phyloP scores from a whole-genome alignment of 2,888 invertebrate species.

The Rutpela maculata region DNA sequence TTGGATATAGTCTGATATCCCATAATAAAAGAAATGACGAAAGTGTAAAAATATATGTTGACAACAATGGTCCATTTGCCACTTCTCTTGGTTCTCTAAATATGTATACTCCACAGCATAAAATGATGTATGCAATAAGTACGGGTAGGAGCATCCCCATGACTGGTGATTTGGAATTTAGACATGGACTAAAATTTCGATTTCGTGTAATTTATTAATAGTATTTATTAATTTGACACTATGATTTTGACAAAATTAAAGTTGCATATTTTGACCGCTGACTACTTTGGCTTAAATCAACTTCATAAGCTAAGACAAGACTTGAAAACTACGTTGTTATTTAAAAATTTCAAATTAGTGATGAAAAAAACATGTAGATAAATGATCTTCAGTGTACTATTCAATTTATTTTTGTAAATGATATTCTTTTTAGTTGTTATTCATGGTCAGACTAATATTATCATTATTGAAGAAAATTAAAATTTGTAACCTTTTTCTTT shows the following conservation, averaged over 20 bases:
- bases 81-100: conserved; percentile 62
- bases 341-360: no score
- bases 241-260: conserved; percentile 29
- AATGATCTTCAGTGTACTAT: no score
- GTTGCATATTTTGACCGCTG: conserved; percentile 13
- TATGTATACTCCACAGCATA: conserved; percentile 64
- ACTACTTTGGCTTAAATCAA: conserved; percentile 10
- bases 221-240: conserved; percentile 19
- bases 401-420: no score
- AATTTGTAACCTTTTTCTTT: no score
- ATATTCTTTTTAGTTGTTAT: no score
- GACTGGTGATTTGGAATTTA: conserved; percentile 24
- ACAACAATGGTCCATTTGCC: conserved; percentile 65
- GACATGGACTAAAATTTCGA: conserved; percentile 32
- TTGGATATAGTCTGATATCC: conserved; percentile 67
- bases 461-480: no score
- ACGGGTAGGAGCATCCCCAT: conserved; percentile 68
- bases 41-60: conserved; percentile 66
- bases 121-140: conserved; percentile 64
- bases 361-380: no score
- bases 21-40: conserved; percentile 67
- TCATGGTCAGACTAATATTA: no score
- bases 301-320: neutral
- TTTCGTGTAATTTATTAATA: neutral
- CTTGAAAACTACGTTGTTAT: no score